These are phyloP conservation scores for Ameiurus melas DNA, from an alignment of 2,113 vertebrate species.

Conservation along the genomic window DNA sequence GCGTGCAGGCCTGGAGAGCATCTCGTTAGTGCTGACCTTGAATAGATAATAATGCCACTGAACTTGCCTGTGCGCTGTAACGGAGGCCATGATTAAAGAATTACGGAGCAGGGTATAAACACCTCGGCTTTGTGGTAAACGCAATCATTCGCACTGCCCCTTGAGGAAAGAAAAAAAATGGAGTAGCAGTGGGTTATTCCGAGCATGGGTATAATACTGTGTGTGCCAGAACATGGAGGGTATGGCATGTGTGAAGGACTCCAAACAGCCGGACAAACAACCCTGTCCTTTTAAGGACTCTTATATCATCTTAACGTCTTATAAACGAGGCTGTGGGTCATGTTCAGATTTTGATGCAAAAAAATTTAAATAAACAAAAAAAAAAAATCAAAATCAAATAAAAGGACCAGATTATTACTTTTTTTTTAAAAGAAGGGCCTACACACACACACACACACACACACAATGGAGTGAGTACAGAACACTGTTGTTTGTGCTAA, in stretches of 20 bases:
- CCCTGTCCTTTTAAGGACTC: not conserved
- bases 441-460: not conserved
- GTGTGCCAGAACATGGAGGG: not conserved
- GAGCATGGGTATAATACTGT: not conserved
- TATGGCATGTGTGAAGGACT: not conserved
- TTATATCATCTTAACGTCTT: not conserved
- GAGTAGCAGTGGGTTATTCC: not conserved
- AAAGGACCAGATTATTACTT: not conserved
- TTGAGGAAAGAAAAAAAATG: not conserved
- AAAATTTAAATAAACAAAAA: not conserved
- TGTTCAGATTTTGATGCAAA: not conserved
- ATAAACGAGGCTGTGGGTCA: not conserved
- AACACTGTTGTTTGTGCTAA: not conserved
- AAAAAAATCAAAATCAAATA: not conserved
- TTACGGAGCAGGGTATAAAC: conserved; percentile 67
- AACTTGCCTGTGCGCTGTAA: conserved; percentile 64
- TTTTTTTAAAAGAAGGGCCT: not conserved
- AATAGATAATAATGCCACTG: conserved; percentile 70
- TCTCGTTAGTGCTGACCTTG: conserved; percentile 76
- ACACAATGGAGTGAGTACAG: not conserved
- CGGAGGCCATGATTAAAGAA: conserved; percentile 70
- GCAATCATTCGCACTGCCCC: conserved; percentile 48
- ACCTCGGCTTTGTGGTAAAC: conserved; percentile 55
- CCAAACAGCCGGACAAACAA: not conserved
- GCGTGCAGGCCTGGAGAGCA: conserved; percentile 59